A percentile compares a stretch with the other conserved stretches of the same genome.
phyloP scores from a whole-genome alignment of 2,888 invertebrate species.

The Pterostichus niger region DNA sequence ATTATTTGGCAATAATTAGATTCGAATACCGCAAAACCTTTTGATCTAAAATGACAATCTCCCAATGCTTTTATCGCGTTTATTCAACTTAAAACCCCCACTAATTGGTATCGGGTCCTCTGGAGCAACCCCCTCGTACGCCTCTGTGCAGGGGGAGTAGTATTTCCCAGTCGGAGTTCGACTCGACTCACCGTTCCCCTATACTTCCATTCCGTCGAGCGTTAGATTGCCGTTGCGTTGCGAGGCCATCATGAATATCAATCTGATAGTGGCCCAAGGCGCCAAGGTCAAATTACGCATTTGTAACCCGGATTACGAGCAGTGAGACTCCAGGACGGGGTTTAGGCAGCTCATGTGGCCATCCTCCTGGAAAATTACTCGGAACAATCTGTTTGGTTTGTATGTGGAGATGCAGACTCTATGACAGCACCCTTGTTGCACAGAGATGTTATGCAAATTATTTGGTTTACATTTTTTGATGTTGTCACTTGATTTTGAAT shows the following conservation, averaged over 20 bases:
- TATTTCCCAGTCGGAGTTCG: not conserved
- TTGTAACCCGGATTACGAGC: conserved; percentile 60
- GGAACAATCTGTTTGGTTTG: conserved; percentile 62
- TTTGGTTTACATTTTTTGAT: conserved; percentile 2
- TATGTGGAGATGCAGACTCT: conserved; percentile 7
- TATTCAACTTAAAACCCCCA: conserved; percentile 23
- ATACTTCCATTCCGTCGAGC: conserved; percentile 44
- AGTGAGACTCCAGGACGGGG: not conserved
- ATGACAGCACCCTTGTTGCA: not conserved
- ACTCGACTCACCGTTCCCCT: conserved; percentile 8
- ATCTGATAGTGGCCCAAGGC: conserved; percentile 66
- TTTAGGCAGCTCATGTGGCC: conserved; percentile 54
- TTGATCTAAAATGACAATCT: conserved; percentile 28
- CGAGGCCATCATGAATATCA: conserved; percentile 65
- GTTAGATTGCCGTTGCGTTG: conserved; percentile 56
- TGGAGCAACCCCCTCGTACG: conserved; percentile 1
- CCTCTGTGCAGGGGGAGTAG: conserved; percentile 7
- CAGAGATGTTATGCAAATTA: conserved; percentile 6
- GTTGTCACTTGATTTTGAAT: conserved; percentile 8
- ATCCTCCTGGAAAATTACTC: conserved; percentile 61
- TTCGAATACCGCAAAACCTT: conserved; percentile 15
- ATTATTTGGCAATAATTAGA: conserved; percentile 36
- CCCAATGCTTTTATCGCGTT: conserved; percentile 31
- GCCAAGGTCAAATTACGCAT: conserved; percentile 66
- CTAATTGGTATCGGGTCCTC: conserved; percentile 32